Conservation (phyloP, 2,888 invertebrate genomes). For the Metacarcinus magister region DNA sequence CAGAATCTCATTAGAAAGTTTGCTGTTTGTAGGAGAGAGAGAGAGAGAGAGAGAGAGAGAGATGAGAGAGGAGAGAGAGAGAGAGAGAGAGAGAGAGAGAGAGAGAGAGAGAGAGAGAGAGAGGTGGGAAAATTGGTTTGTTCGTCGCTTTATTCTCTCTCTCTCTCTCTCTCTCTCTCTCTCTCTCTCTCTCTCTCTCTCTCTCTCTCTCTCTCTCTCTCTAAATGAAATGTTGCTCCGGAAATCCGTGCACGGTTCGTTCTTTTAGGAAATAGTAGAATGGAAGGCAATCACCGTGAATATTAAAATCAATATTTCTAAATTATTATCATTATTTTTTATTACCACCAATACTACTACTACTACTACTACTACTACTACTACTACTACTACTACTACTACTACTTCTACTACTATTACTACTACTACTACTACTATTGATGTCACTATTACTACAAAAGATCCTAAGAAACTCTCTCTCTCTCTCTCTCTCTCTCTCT, state of each 20-base stretch:
- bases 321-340: not conserved
- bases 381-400: not conserved
- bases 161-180: conserved; percentile 17
- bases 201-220: conserved; percentile 19
- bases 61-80: not conserved
- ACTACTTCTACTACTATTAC: not conserved
- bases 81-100: conserved; percentile 45
- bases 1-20: conserved; percentile 41
- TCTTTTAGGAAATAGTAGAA: not conserved
- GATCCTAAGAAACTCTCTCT: too few species aligned
- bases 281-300: not conserved
- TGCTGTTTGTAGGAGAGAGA: conserved; percentile 26
- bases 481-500: too few species aligned
- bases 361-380: too few species aligned
- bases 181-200: not conserved
- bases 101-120: not conserved
- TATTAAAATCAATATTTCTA: too few species aligned
- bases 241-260: conserved; percentile 9
- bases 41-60: conserved; percentile 44
- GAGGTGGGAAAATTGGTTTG: not conserved
- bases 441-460: not conserved
- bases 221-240: not conserved
- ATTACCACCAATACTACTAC: not conserved
- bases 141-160: not conserved
- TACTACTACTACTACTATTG: not conserved